A percentile compares a stretch with the other conserved stretches of the same genome.
These are phyloP conservation scores for Suillia variegata DNA, from an alignment of 2,888 invertebrate species.

Conservation along the genomic window DNA sequence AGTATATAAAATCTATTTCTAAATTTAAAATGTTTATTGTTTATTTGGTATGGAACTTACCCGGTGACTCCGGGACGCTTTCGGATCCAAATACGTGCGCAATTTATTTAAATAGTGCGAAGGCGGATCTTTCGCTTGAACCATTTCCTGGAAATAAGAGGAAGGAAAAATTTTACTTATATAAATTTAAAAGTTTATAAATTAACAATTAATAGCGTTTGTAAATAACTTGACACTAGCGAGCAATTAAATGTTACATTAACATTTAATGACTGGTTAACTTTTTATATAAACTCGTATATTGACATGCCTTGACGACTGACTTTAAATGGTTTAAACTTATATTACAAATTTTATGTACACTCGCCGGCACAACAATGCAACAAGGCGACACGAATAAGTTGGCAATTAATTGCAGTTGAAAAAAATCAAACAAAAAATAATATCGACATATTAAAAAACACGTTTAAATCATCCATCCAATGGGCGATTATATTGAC, in stretches of 20 bases:
- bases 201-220: too few species aligned
- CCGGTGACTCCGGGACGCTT: conserved; percentile 92
- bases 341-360: too few species aligned
- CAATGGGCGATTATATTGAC: too few species aligned
- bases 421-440: neutral
- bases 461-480: too few species aligned
- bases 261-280: too few species aligned
- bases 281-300: too few species aligned
- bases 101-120: conserved; percentile 95
- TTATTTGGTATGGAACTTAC: conserved; percentile 66
- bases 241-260: too few species aligned
- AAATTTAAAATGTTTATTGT: too few species aligned
- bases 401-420: neutral
- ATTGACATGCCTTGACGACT: too few species aligned
- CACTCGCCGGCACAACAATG: conserved; percentile 7
- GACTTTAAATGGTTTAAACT: too few species aligned
- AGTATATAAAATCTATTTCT: neutral
- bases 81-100: conserved; percentile 93
- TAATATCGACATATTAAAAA: neutral
- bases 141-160: conserved; percentile 79
- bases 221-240: too few species aligned
- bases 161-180: neutral
- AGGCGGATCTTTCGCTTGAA: conserved; percentile 97
- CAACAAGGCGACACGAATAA: neutral
- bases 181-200: too few species aligned